phyloP scores from a whole-genome alignment of 2,797 vertebrate species.

The Buceros bicornis region DNA sequence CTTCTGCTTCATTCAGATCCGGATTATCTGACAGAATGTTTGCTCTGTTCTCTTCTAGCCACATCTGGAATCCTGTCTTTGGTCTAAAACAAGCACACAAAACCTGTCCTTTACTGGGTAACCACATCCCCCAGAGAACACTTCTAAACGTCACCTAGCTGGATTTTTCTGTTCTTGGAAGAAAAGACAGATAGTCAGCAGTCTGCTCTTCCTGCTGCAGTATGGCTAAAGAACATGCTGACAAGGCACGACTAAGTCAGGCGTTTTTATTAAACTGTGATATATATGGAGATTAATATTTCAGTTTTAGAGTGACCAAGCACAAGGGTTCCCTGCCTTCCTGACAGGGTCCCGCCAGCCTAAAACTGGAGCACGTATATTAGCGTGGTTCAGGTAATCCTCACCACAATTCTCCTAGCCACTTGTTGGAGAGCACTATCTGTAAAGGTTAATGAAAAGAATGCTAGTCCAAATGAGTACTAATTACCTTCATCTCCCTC shows the following conservation, averaged over 20 bases:
- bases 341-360: constrained; percentile 18
- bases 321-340: background rate
- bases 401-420: background rate
- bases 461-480: constrained; percentile 28
- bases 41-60: constrained; percentile 93
- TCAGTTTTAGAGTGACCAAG: constrained; percentile 24
- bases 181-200: background rate
- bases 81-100: constrained; percentile 81
- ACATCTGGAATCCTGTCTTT: constrained; percentile 94
- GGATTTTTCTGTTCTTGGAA: background rate
- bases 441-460: constrained; percentile 41
- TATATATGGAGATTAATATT: constrained; percentile 3
- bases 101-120: background rate
- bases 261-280: constrained; percentile 17
- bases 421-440: background rate
- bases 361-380: background rate
- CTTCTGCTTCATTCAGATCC: constrained; percentile 89
- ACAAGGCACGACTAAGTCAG: constrained; percentile 18
- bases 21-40: constrained; percentile 86
- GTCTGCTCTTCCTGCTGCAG: background rate
- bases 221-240: background rate
- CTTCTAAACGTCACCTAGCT: background rate
- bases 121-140: background rate
- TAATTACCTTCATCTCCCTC: constrained; percentile 33
- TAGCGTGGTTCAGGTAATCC: background rate